Evolutionary conservation across 2,797 vertebrate species (phyloP), one percentile per base, ranked within the genome.

Genomic region (Gastrophryne carolinensis): DNA sequence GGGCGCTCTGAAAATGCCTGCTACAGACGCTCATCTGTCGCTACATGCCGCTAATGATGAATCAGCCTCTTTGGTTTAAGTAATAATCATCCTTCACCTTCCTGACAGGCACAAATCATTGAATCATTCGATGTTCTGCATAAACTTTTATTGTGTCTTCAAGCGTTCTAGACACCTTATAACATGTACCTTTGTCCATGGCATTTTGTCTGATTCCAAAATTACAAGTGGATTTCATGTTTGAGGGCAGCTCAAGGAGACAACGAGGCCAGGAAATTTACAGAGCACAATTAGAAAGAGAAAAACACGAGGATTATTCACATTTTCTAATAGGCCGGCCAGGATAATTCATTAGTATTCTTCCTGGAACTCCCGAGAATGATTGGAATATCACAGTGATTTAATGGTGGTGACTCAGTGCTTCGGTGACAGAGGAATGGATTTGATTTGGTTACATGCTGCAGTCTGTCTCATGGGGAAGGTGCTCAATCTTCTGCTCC

Each of bases 321-420:
- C 23, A 41, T 41, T 68, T 54, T 56, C 7, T 13, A 39, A 68
- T 56, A 68, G 56, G 56, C n/a, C 54, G 13, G 34, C 32, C n/a
- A 41, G 32, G 27, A 68, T 68, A 68, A 68, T 39, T 68, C 50
- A 39, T 41, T 26, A 29, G 32, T 21, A 68, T 68, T 68, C 65
- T 68, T 68, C 65, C 65, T 37, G 65, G 65, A 68, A 68, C 35
- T 68, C 30, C 54, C 32, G 29, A 32, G 49, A 68, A 56, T 39
- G 65, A 56, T 68, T 68, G 50, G 65, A 68, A 68, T 39, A 68
- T 68, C 50, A 41, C 24, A 41, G 23, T 68, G 65, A 68, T 68
- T 68, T 68, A 68, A 56, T 24, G 24, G 65, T 7, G 24, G 50
- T 68, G 50, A 68, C 50, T 68, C 34, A 68, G 53, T 54, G 29